Evolutionary conservation across 2,113 vertebrate species (phyloP), one percentile per base, ranked within the genome.

Genomic region (Irena cyanogastra): DNA sequence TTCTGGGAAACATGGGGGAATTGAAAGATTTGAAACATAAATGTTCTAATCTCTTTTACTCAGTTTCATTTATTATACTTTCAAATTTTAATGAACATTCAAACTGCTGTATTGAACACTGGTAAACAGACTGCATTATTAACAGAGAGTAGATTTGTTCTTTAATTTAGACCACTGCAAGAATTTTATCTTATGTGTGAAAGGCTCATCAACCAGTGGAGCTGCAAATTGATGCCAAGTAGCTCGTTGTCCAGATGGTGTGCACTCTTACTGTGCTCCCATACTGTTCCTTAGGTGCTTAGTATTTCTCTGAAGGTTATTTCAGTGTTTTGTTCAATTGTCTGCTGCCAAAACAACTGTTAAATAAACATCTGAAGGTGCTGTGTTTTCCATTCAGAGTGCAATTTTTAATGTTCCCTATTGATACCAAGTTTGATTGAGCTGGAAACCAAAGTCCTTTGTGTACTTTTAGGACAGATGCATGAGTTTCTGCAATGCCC

Each of bases 361-460:
- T 95, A 95, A 93, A 81, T 93, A 89, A 95, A 86, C 86, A 80
- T 68, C 83, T 65, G 53, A 94, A 84, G 65, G 41, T 69, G 60
- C 9, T 78, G 57, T 89, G 50, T 47, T 96, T 97, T 72, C 79
- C 61, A 75, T 72, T 95, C 56, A 92, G 71, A 49, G 70, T 78
- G 79, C 52, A 65, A 54, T 77, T 76, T 76, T 83, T 81, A 72
- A 57, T 70, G 68, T 56, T 95, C 65, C 27, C 53, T 90, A 16
- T 56, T 31, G 79, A 82, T 68, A 77, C 33, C 33, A 50, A 70
- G 42, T 92, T 69, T 71, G 80, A 81, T 30, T 54, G 65, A 69
- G 65, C 78, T 79, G 83, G 65, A 87, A 83, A 70, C 56, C 6
- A 2, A 68, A 85, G 76, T 76, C 35, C 9, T 37, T 3, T 2